phyloP scores from a whole-genome alignment of 2,113 vertebrate species.

The Ondatra zibethicus region DNA sequence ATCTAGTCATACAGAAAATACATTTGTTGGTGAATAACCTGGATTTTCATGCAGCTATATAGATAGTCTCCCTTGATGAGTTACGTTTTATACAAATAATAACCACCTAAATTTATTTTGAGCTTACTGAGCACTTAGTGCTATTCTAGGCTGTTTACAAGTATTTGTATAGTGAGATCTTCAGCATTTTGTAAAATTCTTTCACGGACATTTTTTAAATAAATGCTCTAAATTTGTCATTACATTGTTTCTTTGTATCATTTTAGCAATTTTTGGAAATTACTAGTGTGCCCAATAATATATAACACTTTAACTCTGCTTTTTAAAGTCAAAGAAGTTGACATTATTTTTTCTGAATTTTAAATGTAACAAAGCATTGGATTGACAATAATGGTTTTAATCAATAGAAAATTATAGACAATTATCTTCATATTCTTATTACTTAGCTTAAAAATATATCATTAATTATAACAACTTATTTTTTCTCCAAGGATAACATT shows the following conservation, averaged over 20 bases:
- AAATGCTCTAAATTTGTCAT: constrained; percentile 22
- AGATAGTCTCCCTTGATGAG: constrained; percentile 22
- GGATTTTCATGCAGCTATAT: background rate
- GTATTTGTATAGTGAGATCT: constrained; percentile 35
- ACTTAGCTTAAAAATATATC: constrained; percentile 30
- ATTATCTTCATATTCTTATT: background rate
- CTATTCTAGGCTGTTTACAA: background rate
- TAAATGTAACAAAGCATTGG: background rate
- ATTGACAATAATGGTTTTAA: constrained; percentile 9
- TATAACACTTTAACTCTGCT: background rate
- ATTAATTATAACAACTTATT: background rate
- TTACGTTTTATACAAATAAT: constrained; percentile 44
- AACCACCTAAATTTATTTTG: constrained; percentile 31
- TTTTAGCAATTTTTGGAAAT: constrained; percentile 38
- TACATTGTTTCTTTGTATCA: constrained; percentile 2
- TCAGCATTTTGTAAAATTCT: constrained; percentile 45
- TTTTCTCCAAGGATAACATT: constrained; percentile 1
- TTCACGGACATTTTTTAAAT: background rate
- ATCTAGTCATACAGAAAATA: constrained; percentile 15
- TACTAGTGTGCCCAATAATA: background rate
- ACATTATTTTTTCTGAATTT: constrained; percentile 12
- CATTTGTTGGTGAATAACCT: background rate
- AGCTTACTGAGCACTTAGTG: background rate
- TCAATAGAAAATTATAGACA: constrained; percentile 16
- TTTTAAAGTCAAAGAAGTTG: background rate